These are phyloP conservation scores for Oxycera nigricornis DNA, from an alignment of 2,888 invertebrate genomes.

Conservation along the genomic window DNA sequence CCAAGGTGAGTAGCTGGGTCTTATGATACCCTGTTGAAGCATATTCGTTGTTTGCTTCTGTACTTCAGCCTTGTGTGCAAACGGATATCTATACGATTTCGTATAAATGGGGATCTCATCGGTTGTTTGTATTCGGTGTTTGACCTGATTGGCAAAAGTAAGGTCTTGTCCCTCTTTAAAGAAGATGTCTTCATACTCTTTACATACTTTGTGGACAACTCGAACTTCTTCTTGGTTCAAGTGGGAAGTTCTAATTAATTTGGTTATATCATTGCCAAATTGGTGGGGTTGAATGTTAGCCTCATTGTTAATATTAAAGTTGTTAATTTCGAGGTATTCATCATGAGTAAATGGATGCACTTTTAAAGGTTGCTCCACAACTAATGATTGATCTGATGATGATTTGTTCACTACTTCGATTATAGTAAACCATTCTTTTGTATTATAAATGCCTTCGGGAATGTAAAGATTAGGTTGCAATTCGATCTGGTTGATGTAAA, in stretches of 20 bases:
- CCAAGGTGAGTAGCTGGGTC: conserved; percentile 46
- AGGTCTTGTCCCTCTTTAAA: neutral
- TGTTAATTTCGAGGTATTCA: neutral
- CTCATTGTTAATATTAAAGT: neutral
- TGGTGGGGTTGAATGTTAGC: neutral
- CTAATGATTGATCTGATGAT: neutral
- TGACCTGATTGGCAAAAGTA: conserved; percentile 1
- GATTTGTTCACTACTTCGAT: neutral
- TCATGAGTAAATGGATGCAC: neutral
- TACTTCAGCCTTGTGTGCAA: conserved; percentile 40
- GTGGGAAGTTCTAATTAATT: neutral
- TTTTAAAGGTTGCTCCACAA: neutral
- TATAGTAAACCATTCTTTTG: neutral
- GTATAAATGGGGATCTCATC: conserved; percentile 31
- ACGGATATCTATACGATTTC: conserved; percentile 28
- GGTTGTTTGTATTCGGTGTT: conserved; percentile 12
- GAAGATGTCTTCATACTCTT: conserved; percentile 25
- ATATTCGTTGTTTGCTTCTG: conserved; percentile 41
- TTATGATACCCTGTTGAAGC: conserved; percentile 40
- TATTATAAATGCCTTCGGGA: neutral
- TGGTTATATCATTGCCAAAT: neutral
- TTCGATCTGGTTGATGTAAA: neutral
- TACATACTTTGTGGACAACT: neutral
- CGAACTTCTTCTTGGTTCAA: neutral
- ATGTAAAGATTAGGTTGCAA: neutral